phyloP scores from a whole-genome alignment of 37 sponge, comb jelly and placozoan genomes.

The Oscarella lobularis region DNA sequence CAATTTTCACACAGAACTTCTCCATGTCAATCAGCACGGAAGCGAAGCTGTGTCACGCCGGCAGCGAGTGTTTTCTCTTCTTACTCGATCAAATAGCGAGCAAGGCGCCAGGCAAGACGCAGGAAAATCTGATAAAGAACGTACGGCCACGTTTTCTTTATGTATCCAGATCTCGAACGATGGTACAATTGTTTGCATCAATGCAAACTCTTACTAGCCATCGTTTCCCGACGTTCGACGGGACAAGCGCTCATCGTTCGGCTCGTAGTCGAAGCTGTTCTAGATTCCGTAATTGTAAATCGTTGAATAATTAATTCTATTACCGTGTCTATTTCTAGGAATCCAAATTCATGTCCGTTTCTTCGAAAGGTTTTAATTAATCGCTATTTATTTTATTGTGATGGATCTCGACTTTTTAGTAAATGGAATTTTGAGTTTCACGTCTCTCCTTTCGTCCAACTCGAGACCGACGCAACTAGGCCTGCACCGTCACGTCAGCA shows the following conservation, averaged over 20 bases:
- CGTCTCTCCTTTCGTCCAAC: neutral
- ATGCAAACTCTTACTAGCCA: neutral
- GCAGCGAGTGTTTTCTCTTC: neutral
- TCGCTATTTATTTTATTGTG: too few species aligned
- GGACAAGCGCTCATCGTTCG: neutral
- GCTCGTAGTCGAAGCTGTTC: neutral
- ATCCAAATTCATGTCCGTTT: too few species aligned
- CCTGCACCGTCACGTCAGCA: neutral
- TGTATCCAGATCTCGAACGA: neutral
- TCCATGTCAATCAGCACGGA: neutral
- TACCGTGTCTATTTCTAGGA: too few species aligned
- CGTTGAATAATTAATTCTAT: too few species aligned
- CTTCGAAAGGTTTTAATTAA: too few species aligned
- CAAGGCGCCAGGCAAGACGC: neutral
- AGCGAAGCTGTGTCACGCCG: neutral
- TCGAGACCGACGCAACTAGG: neutral
- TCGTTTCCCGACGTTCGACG: neutral
- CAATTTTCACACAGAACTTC: neutral
- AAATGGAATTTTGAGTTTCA: neutral
- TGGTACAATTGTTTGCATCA: constrained; percentile 1
- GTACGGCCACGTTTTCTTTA: neutral
- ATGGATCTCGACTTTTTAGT: too few species aligned
- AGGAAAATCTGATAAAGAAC: neutral
- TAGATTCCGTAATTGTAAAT: neutral
- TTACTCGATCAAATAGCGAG: neutral